A percentile compares a stretch with the other conserved stretches of the same genome.
phyloP scores from a whole-genome alignment of 64 coral and sea anemone species.

The Stichodactyla mertensii region DNA sequence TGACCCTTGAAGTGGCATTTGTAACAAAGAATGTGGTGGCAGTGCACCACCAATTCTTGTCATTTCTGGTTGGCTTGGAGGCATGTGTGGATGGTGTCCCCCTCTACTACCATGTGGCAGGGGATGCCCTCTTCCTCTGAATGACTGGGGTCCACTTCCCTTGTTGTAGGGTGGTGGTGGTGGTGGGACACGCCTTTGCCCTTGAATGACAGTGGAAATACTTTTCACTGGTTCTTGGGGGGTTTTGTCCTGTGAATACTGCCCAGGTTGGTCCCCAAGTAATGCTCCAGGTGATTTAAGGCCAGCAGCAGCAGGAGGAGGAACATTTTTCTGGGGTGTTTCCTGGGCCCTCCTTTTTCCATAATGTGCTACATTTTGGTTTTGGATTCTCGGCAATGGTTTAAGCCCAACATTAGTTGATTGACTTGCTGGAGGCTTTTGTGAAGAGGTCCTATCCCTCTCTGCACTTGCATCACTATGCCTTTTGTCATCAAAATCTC shows the following conservation, averaged over 20 bases:
- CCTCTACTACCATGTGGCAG: background rate
- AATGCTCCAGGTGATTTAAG: background rate
- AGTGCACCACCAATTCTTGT: background rate
- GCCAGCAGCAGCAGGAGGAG: background rate
- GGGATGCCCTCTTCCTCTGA: background rate
- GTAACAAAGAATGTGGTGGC: background rate
- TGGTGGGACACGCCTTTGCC: constrained; percentile 15
- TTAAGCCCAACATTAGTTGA: background rate
- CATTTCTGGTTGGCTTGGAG: background rate
- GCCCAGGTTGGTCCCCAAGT: background rate
- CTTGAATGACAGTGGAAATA: constrained; percentile 7
- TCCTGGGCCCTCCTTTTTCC: background rate
- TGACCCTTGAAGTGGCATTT: background rate
- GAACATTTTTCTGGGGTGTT: background rate
- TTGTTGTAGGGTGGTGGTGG: constrained; percentile 1
- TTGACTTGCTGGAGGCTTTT: background rate
- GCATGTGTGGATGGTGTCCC: background rate
- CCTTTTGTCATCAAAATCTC: background rate
- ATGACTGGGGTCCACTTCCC: background rate
- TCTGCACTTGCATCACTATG: background rate
- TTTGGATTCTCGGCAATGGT: background rate
- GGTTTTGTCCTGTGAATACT: background rate
- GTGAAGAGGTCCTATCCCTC: background rate
- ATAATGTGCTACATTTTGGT: background rate
- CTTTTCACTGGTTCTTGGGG: background rate